Evolutionary conservation across 1,140 invertebrate genomes (phyloP), one percentile per base, ranked within the genome.

Genomic region (Zophobas atratus): DNA sequence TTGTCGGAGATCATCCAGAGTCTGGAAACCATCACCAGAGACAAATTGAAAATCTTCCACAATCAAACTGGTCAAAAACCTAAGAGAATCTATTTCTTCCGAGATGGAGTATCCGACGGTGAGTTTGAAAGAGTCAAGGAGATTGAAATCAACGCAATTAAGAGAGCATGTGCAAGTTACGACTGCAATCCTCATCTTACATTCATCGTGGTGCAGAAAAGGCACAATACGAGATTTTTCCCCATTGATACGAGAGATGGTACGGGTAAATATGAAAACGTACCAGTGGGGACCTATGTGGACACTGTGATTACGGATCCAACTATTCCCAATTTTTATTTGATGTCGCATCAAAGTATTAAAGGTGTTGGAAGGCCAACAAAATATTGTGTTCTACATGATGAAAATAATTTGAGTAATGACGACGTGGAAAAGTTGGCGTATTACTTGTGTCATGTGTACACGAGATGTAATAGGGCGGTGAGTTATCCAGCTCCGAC

Each of bases 401-500:
- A 98, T 86, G 95, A 97, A 75, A 89, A 88, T 49, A 82, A 92
- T 5, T 89, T 97, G 74, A 86, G 88, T 0, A 91, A 94, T 77
- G 92, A 96, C 85, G 89, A 95, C 73, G 87, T 97, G 8, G 93
- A 97, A 85, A 87, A 91, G 78, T 83, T 98, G 72, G 95, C 96
- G 0, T 97, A 94, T 87, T 93, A 94, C 83, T 86, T 98, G 33
- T 98, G 96, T 84, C 95, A 98, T 83, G 89, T 96, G 86, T 98
- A 95, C 86, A 90, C 93, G 1, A 90, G 96, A 20, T 98, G 96
- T 84, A 93, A 92, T 57, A 90, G 95, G 73, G 90, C 94, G 1
- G 96, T 98, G 0, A 96, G 94, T 3, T 97, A 97, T 88, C 96
- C 96, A 0, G 93, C 97, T 1, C 96, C 97, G 1, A 96, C 95